These are phyloP conservation scores for Anadara kagoshimensis DNA, from an alignment of 1,140 invertebrate species.

Conservation along the genomic window DNA sequence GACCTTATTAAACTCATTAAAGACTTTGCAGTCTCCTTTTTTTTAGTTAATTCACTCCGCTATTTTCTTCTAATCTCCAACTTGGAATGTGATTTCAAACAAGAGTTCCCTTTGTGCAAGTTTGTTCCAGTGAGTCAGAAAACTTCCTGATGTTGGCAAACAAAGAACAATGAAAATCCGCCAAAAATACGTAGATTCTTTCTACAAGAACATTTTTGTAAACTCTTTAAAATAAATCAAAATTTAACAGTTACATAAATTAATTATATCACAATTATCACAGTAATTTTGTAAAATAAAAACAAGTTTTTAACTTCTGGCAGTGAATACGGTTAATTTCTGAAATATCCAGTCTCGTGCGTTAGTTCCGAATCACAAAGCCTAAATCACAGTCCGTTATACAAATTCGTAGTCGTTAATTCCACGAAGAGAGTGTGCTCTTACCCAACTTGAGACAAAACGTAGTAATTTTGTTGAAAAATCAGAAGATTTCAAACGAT, in stretches of 20 bases:
- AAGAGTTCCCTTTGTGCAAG: slow-evolving; percentile 9
- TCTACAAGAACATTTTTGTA: background rate
- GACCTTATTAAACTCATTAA: slow-evolving; percentile 54
- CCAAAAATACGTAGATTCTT: background rate
- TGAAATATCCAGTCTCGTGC: no score
- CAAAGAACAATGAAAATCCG: slow-evolving; percentile 15
- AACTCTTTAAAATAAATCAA: background rate
- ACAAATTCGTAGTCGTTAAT: background rate
- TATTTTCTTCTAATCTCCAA: slow-evolving; percentile 15
- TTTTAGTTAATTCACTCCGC: background rate
- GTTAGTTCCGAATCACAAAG: slow-evolving; percentile 3
- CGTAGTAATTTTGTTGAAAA: background rate
- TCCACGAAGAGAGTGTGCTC: slow-evolving; percentile 24
- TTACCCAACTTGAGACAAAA: background rate
- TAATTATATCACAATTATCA: no score
- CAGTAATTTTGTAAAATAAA: no score
- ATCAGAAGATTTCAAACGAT: slow-evolving; percentile 13
- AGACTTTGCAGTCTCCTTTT: slow-evolving; percentile 6
- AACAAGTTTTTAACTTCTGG: no score
- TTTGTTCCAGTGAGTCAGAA: no score
- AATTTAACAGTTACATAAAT: no score
- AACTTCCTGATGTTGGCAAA: background rate
- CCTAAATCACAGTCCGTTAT: slow-evolving; percentile 12
- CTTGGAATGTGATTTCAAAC: background rate
- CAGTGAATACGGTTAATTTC: no score